A percentile compares a stretch with the other conserved stretches of the same genome.
Evolutionary conservation across 2,797 vertebrate genomes (phyloP).

Genomic region (Myotis pilosus): DNA sequence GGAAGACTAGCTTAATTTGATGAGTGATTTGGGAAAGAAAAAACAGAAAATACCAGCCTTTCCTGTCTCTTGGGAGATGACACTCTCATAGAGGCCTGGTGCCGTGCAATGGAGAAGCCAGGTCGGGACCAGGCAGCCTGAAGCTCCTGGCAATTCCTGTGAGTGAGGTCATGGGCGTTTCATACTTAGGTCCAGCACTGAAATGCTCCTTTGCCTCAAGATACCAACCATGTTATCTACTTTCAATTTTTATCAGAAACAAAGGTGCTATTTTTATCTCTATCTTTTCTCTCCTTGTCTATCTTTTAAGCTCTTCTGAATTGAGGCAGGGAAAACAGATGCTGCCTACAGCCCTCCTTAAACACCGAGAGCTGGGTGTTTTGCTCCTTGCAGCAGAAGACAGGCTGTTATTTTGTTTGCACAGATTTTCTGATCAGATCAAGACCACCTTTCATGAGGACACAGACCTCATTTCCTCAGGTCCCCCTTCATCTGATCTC

Average conservation of each 20-base stretch:
- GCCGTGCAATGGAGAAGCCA: neutral
- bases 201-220: neutral
- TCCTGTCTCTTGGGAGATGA: neutral
- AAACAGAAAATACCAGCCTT: neutral
- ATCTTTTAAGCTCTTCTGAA: neutral
- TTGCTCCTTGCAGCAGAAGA: neutral
- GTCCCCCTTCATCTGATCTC: neutral
- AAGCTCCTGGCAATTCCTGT: neutral
- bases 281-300: neutral
- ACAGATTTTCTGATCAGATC: neutral
- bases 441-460: neutral
- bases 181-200: neutral
- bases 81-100: neutral
- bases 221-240: neutral
- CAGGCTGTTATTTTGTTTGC: neutral
- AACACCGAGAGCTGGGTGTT: neutral
- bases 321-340: neutral
- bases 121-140: fast-evolving
- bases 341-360: neutral
- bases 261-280: neutral
- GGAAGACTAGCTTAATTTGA: neutral
- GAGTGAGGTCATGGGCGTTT: neutral
- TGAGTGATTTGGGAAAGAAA: too few species aligned
- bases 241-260: neutral
- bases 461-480: neutral